Evolutionary conservation across 2,113 vertebrate genomes (phyloP).

Genomic region (Manacus vitellinus): DNA sequence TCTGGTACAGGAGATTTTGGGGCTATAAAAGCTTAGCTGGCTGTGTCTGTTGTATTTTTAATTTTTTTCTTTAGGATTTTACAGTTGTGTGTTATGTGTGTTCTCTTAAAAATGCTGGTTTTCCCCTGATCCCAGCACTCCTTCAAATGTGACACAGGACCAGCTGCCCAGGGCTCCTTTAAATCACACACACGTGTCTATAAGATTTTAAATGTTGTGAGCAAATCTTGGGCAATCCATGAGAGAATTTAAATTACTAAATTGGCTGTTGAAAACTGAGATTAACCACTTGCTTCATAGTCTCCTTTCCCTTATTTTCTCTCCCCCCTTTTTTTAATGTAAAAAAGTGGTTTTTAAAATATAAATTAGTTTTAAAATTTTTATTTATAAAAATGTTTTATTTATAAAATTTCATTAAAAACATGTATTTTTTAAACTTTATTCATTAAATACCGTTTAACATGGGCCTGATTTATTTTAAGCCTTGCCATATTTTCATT

Average conservation of each 20-base stretch:
- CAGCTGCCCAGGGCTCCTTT: background rate
- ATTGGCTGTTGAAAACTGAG: background rate
- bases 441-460: background rate
- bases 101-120: background rate
- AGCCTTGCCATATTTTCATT: background rate
- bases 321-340: background rate
- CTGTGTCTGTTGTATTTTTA: too few species aligned
- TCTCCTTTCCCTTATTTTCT: background rate
- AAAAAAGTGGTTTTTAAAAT: accelerated
- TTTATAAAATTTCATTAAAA: background rate
- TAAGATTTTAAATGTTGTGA: background rate
- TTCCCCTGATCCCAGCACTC: background rate
- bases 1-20: background rate
- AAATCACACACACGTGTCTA: background rate
- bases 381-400: background rate
- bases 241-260: background rate
- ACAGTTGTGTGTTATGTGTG: background rate
- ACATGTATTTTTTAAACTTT: background rate
- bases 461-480: background rate
- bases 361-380: background rate
- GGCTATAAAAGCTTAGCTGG: background rate
- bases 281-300: background rate
- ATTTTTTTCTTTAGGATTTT: background rate
- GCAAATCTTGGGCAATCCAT: background rate
- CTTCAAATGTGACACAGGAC: background rate